Evolutionary conservation across 2,797 vertebrate genomes (phyloP), one percentile per base, ranked within the genome.

Genomic region (Pseudomugil gertrudae): DNA sequence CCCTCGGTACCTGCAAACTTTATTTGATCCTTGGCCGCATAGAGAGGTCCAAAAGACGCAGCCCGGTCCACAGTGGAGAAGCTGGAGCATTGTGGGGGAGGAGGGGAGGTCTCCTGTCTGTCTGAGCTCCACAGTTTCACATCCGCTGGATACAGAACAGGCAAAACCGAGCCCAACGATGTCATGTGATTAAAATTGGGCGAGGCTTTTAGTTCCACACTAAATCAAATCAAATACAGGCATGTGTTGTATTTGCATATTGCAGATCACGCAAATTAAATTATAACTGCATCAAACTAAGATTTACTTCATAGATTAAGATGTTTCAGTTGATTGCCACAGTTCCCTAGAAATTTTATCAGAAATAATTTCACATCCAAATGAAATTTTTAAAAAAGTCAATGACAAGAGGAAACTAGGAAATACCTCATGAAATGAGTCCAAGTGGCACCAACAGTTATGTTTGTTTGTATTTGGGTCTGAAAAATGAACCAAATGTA

Each of bases 161-260:
- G 30, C n/a, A 43, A 14, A 47, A 57, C 73, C 45, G 40, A 74
- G 26, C 61, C 57, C 54, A 4, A 21, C 50, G 9, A 1, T 72
- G 72, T 85, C 84, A 87, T n/a, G 74, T 86, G 86, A 87, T 50
- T n/a, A n/a, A n/a, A n/a, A n/a, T n/a, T n/a, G n/a, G 47, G 47
- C n/a, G 47, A 27, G 15, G 38, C 38, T 43, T 43, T 43, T 43
- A 3, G 24, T 8, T 9, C 8, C 8, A 30, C 29, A 10, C 10
- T 32, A 32, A 52, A 21, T 48, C 29, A 54, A 54, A 0, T 24
- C 36, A 14, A 35, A 27, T 23, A 13, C 7, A n/a, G 17, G 38
- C 9, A 3, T 14, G 9, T 13, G 3, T 50, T 24, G 13, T 26
- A 24, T 50, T 6, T 50, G 23, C 47, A 45, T 35, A 26, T 36